A percentile compares a stretch with the other conserved stretches of the same genome.
phyloP scores from a whole-genome alignment of 1,140 invertebrate genomes.

The Teleopsis dalmanni region DNA sequence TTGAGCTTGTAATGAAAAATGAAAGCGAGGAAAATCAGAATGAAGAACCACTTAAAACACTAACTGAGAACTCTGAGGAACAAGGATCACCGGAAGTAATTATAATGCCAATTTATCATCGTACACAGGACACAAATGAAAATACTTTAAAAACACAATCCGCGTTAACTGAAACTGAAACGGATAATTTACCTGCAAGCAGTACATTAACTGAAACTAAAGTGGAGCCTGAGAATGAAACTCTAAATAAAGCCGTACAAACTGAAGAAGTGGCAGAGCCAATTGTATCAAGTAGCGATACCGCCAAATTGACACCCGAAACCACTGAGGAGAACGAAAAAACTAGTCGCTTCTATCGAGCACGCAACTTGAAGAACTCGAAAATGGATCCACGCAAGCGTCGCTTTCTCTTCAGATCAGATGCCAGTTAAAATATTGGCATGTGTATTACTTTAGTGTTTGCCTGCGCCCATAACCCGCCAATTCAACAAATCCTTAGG shows the following conservation, averaged over 20 bases:
- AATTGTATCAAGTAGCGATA: background rate
- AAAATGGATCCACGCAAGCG: conserved; percentile 40
- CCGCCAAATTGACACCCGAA: background rate
- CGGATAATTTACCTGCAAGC: too few relatives aligned
- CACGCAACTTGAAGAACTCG: conserved; percentile 11
- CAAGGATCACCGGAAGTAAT: conserved; percentile 17
- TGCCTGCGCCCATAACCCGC: too few relatives aligned
- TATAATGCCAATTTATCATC: conserved; percentile 37
- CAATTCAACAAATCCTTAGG: too few relatives aligned
- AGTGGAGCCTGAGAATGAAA: too few relatives aligned
- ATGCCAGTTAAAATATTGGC: conserved; percentile 26
- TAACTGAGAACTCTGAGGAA: conserved; percentile 1
- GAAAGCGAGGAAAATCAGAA: conserved; percentile 10
- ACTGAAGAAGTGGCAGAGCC: conserved; percentile 8
- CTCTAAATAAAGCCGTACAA: background rate
- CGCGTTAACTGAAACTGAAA: background rate
- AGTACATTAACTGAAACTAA: too few relatives aligned
- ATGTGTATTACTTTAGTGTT: too few relatives aligned
- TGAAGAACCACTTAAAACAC: conserved; percentile 11
- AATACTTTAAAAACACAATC: background rate
- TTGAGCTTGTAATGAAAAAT: conserved; percentile 32
- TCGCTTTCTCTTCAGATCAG: conserved; percentile 39
- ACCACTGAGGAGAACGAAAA: background rate
- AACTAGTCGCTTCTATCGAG: conserved; percentile 5
- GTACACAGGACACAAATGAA: conserved; percentile 4